These are phyloP conservation scores for Euura saliciscinereae DNA, from an alignment of 1,140 invertebrate species.

Conservation along the genomic window DNA sequence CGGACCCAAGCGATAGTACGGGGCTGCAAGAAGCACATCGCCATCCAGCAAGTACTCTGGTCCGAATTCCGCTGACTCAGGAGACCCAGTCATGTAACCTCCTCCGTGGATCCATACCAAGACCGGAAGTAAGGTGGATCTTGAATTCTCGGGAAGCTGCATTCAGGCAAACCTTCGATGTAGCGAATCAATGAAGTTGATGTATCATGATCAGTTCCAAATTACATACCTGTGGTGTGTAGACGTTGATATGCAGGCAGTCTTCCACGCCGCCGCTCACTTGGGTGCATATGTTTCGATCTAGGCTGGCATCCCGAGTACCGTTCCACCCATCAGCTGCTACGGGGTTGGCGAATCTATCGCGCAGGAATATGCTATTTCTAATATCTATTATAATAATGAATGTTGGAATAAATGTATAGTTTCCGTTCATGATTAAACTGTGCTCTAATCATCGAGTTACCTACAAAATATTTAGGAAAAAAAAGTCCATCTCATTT, in stretches of 20 bases:
- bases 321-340: slow-evolving; percentile 34
- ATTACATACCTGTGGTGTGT: slow-evolving; percentile 63
- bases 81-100: slow-evolving; percentile 52
- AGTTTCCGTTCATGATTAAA: no score
- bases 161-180: no score
- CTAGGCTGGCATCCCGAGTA: slow-evolving; percentile 24
- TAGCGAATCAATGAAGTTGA: neutral
- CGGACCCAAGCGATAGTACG: slow-evolving; percentile 64
- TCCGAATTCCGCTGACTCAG: slow-evolving; percentile 38
- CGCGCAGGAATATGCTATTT: no score
- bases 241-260: slow-evolving; percentile 69
- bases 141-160: slow-evolving; percentile 11
- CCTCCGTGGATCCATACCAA: slow-evolving; percentile 62
- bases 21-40: slow-evolving; percentile 61
- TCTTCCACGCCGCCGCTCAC: slow-evolving; percentile 58
- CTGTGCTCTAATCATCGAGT: no score
- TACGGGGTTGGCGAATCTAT: slow-evolving; percentile 30
- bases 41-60: slow-evolving; percentile 64
- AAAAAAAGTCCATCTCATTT: no score
- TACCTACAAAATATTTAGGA: no score
- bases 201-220: neutral
- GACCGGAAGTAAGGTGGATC: slow-evolving; percentile 43
- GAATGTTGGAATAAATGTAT: no score
- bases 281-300: slow-evolving; percentile 23
- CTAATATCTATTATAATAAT: no score